Percentiles rank a stretch among this genome's conserved stretches.
Evolutionary conservation across 2,797 vertebrate species (phyloP).

Genomic region (Apogon hyalosoma): DNA sequence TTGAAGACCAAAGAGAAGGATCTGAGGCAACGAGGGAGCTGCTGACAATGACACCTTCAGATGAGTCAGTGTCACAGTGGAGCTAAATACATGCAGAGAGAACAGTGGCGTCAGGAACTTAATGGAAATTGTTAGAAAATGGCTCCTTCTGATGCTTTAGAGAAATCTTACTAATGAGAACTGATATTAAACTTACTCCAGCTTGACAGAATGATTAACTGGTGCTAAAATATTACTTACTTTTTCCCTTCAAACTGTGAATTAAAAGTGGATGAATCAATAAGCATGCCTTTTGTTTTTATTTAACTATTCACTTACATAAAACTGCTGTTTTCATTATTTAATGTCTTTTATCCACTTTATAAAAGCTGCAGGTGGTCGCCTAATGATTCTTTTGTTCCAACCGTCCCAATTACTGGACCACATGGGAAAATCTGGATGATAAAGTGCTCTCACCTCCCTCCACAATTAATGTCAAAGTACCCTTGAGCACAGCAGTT

Average conservation of each 20-base stretch:
- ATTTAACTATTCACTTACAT: constrained; percentile 27
- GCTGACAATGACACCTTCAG: constrained; percentile 10
- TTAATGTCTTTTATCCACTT: constrained; percentile 57
- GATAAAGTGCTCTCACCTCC: constrained; percentile 66
- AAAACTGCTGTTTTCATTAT: constrained; percentile 51
- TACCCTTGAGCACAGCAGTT: constrained; percentile 74
- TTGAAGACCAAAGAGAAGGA: constrained; percentile 20
- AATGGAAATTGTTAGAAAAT: neutral
- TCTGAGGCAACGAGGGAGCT: neutral
- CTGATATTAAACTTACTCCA: neutral
- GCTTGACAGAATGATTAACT: neutral
- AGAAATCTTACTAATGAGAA: constrained; percentile 11
- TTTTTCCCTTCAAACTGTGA: constrained; percentile 14
- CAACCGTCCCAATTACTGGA: constrained; percentile 64
- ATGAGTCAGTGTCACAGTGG: constrained; percentile 7
- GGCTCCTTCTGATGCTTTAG: neutral
- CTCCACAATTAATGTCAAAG: constrained; percentile 68
- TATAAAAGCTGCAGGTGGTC: constrained; percentile 67
- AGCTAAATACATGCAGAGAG: neutral
- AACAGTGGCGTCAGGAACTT: neutral
- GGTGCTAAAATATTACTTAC: constrained; percentile 11
- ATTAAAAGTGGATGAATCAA: constrained; percentile 14
- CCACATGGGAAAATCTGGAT: constrained; percentile 64
- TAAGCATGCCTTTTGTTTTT: constrained; percentile 42
- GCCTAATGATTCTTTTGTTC: constrained; percentile 69